phyloP scores from a whole-genome alignment of 2,888 invertebrate species.

The Macrophya alboannulata region DNA sequence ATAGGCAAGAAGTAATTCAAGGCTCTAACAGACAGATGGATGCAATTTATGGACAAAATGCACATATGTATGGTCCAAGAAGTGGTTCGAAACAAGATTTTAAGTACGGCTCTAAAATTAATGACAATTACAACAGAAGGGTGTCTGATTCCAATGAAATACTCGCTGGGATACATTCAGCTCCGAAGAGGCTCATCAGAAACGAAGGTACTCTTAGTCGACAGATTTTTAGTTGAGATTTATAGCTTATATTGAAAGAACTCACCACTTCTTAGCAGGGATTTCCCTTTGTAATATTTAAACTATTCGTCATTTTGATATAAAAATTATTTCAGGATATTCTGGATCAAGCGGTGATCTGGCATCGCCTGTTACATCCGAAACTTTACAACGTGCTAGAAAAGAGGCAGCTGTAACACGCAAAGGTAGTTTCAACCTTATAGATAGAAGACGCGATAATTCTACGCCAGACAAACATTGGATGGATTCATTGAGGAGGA shows the following conservation, averaged over 20 bases:
- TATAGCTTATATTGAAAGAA: neutral
- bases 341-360: constrained; percentile 74
- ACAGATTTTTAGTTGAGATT: constrained; percentile 2
- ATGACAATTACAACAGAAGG: constrained; percentile 63
- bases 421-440: constrained; percentile 76
- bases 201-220: constrained; percentile 67
- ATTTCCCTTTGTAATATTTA: neutral
- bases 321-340: constrained; percentile 65
- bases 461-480: constrained; percentile 80
- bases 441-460: constrained; percentile 67
- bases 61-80: constrained; percentile 48
- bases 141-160: constrained; percentile 64
- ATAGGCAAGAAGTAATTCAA: constrained; percentile 37
- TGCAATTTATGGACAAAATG: constrained; percentile 54
- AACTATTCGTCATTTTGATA: neutral
- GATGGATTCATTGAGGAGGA: constrained; percentile 82
- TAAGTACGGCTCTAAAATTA: constrained; percentile 34
- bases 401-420: constrained; percentile 70
- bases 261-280: neutral
- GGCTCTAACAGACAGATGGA: constrained; percentile 54
- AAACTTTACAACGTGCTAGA: constrained; percentile 71
- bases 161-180: constrained; percentile 62
- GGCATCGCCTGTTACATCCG: constrained; percentile 66
- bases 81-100: constrained; percentile 42
- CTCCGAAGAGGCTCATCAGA: constrained; percentile 67